These are phyloP conservation scores for Crenuchus spilurus DNA, from an alignment of 2,797 vertebrate genomes.

Conservation along the genomic window DNA sequence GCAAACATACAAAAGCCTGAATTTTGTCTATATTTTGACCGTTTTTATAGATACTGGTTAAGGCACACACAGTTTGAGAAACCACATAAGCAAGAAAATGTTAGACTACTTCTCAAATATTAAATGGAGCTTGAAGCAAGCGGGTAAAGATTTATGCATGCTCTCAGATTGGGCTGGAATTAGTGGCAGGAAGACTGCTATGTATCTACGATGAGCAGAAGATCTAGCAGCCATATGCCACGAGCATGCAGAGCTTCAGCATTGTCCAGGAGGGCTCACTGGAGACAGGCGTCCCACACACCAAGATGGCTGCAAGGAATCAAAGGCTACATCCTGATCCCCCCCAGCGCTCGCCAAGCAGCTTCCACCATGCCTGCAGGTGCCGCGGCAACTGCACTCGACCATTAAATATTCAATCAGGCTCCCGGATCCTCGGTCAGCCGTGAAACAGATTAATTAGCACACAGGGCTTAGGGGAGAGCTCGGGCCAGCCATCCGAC, in stretches of 20 bases:
- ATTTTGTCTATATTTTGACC: no score
- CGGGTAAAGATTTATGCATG: no score
- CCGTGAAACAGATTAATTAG: constrained; percentile 80
- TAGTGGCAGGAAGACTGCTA: neutral
- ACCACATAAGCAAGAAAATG: no score
- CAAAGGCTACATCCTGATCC: constrained; percentile 36
- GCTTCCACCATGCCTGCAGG: constrained; percentile 36
- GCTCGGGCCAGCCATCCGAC: constrained; percentile 43
- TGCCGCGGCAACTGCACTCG: constrained; percentile 67
- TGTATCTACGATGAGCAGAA: neutral
- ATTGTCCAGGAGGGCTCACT: constrained; percentile 16
- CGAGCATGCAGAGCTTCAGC: neutral
- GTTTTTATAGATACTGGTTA: no score
- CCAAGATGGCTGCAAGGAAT: constrained; percentile 31
- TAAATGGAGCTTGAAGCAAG: no score
- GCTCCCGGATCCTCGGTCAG: constrained; percentile 74
- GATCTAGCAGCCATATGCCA: neutral
- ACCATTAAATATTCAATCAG: constrained; percentile 80
- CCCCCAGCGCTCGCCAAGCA: constrained; percentile 22
- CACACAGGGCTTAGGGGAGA: constrained; percentile 64
- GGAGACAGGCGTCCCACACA: constrained; percentile 11
- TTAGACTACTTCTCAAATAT: no score
- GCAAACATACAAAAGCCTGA: no score
- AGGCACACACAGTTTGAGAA: no score
- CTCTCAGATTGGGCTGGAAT: neutral